phyloP scores from a whole-genome alignment of 2,888 invertebrate species.

The Linyphia triangularis region DNA sequence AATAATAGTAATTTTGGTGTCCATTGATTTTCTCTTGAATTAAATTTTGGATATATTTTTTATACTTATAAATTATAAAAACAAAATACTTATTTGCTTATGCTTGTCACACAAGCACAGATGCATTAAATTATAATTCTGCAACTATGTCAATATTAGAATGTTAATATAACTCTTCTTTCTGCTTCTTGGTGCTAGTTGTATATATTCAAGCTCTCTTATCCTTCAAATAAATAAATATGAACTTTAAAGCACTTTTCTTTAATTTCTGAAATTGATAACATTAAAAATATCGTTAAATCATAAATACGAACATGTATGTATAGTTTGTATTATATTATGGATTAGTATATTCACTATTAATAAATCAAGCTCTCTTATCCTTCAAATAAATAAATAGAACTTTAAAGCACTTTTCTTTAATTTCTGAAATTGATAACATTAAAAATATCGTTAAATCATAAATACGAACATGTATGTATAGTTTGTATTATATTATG shows the following conservation, averaged over 20 bases:
- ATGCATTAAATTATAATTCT: neutral
- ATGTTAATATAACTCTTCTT: conserved; percentile 17
- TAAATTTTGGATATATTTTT: too few relatives aligned
- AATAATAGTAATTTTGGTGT: neutral
- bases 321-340: too few relatives aligned
- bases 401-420: neutral
- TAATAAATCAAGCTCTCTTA: conserved; percentile 15
- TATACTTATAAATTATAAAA: too few relatives aligned
- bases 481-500: too few relatives aligned
- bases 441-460: too few relatives aligned
- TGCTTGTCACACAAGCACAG: neutral
- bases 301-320: too few relatives aligned
- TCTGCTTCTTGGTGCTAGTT: conserved; percentile 62
- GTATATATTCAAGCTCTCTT: conserved; percentile 47
- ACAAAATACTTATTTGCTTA: neutral
- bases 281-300: too few relatives aligned
- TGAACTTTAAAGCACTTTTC: conserved; percentile 8
- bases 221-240: conserved; percentile 54
- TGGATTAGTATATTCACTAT: too few relatives aligned
- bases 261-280: neutral
- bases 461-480: too few relatives aligned
- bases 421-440: neutral
- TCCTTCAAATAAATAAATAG: conserved; percentile 55
- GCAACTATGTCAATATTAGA: neutral
- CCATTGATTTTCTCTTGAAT: neutral